Base-by-base conservation (phyloP, 2,113 vertebrate species). In the Calonectris borealis region DNA sequence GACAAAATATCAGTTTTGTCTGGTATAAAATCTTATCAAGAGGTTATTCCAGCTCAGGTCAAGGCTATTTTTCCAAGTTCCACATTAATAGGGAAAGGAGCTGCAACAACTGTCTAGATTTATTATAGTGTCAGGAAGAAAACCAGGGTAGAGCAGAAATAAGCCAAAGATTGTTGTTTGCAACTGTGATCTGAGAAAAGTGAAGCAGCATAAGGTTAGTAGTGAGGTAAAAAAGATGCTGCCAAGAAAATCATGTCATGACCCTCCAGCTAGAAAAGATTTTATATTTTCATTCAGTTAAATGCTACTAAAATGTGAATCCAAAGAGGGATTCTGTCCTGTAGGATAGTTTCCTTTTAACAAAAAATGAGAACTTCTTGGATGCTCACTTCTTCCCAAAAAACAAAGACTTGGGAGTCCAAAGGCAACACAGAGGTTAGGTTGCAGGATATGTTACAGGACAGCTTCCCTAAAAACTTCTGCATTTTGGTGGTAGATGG, bases 1-100 rank as follows among this genome's bases (percentile, higher is more conserved):
- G 81, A 77, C 27, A 44, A 66, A 80, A 58, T 44, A 70, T 48
- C 77, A 15, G 29, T 77, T 85, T 91, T 97, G 54, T 94, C 92
- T 96, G 79, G 65, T 92, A 94, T 61, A 85, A 92, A 95, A 86
- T 95, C 95, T 95, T 94, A 92, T 69, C 55, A 89, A 88, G 66
- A 64, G 26, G 38, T 95, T 97, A 87, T 88, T 93, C 73, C 46
- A 92, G 58, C 80, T 96, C 73, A 92, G 77, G 62, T 96, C 85
- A 77, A 94, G 49, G 77, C 71, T 96, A 52, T 88, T 97, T 90
- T 95, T 95, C 90, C 91, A 96, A 94, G 92, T 93, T 94, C 92
- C 92, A 78, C 70, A 40, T 62, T 96, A 72, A 71, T 34, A 70
- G 42, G 83, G n/a, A 96, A 94, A 79, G 73, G 51, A 95, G 81